Evolutionary conservation across 2,113 vertebrate species (phyloP), one percentile per base, ranked within the genome.

Genomic region (Gymnorhina tibicen): DNA sequence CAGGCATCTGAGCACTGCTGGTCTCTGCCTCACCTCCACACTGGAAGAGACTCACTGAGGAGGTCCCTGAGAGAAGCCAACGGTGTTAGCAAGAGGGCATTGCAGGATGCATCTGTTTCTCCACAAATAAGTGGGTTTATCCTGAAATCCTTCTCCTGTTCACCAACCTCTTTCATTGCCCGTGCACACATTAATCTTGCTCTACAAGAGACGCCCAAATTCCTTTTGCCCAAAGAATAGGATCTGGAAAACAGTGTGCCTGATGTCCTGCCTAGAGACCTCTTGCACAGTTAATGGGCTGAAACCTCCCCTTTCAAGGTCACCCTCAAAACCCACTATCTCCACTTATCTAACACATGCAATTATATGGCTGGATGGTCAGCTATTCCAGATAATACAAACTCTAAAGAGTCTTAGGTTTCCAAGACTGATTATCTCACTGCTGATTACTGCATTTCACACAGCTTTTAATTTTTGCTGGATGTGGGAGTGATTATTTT

Each of bases 71-170:
- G 76, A 59, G 58, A 10, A 60, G 10, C 80, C 47, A 28, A 2
- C 9, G 2, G 18, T 2, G 5, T 62, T 69, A 58, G 33, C 16
- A 67, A 55, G 44, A 41, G 52, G 24, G 68, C 32, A 12, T 13
- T 74, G 39, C 72, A 93, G 90, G 91, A 88, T 89, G 39, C 78
- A 74, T 70, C 86, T 90, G 63, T 84, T 91, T 94, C 66, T 87
- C 94, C 59, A 59, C 42, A 67, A 72, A 83, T 32, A 58, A 37
- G 30, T 41, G 6, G 3, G 58, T 91, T 92, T 75, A 44, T 58
- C 59, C 85, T 46, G 37, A 84, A 74, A 72, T 75, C 69, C 22
- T 70, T 21, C 62, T 68, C 67, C 14, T 83, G 37, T 21, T 68
- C 49, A 33, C 59, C 1, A 1, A 50, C 33, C 37, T 42, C 23